Evolutionary conservation across 2,113 vertebrate species (phyloP), one percentile per base, ranked within the genome.

Genomic region (Piaya cayana): DNA sequence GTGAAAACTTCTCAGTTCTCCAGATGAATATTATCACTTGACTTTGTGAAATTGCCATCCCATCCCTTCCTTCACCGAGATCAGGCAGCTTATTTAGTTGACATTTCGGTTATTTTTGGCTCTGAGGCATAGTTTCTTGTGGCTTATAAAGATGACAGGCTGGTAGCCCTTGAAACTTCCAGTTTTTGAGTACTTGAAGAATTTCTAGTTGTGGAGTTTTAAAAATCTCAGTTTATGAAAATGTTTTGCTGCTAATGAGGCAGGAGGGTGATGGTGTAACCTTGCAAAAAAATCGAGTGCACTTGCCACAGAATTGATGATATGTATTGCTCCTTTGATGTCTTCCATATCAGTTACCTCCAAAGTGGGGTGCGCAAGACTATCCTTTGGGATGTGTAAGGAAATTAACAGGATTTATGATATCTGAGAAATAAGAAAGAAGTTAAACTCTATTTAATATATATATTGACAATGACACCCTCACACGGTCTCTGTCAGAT

Each of bases 401-500:
- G 18, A 86, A 94, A 81, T 83, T 81, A 52, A 5, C 68, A 56
- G 20, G 34, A 32, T 15, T 45, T 88, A 4, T 0, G 20, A 81
- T 58, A 43, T 23, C 23, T 36, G 30, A 90, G 82, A 84, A 67
- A 58, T 45, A 72, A 60, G 37, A 56, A 52, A 60, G 19, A 52
- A 82, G 53, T 70, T 39, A 55, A 47, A 2, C 9, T 82, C 13
- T 55, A 5, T 59, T 63, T 68, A 50, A 39, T 49, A 6, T 20
- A 8, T 0, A 0, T 56, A 10, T 18, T 65, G 21, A 19, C 7
- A 18, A 11, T 70, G 45, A 18, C 8, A 34, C 19, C 12, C 7
- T 80, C 12, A 12, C 14, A 68, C 1, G 2, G 13, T 39, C n/a
- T 3, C 0, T 58, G 22, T 52, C 0, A 1, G 14, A 23, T 83